Evolutionary conservation across 2,888 invertebrate species (phyloP), one percentile per base, ranked within the genome.

Genomic region (Stictocephala bisonia): DNA sequence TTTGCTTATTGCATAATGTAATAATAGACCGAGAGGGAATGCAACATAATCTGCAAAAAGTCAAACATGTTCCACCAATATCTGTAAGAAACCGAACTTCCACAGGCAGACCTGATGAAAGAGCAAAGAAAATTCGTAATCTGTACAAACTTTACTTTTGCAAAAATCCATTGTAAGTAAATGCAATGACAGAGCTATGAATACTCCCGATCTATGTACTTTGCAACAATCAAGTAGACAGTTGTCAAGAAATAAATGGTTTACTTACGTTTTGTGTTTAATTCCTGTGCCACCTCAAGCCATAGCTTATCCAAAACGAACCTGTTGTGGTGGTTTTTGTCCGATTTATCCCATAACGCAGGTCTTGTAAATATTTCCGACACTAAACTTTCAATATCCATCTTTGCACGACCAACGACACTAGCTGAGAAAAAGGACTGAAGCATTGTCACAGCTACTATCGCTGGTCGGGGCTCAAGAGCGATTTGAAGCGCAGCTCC

Each of bases 1-100:
- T 75, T 66, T 72, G 64, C 44, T 66, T 74, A 64, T 27, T 75
- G 56, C 75, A 73, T 26, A 75, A 75, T 56, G 51, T 68, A n/a
- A 73, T 75, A 24, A 75, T 69, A 20, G 73, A 75, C 27, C 27
- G 31, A 66, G 75, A 73, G 50, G 67, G 74, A 26, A n/a, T 40
- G 3, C 29, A 60, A 60, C 22, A 24, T 3, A 7, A 40, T 6
- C 31, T 60, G 20, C 9, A 15, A 35, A 24, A 40, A 35, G 40
- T 40, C 22, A 22, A 53, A 53, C 53, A 53, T 26, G 24, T 27
- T 53, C 53, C 24, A 53, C 53, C 53, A 44, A 44, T 44, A 44
- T 44, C 44, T 44, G 44, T 44, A 53, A 27, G 27, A 53, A 53
- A 53, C 53, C 24, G 53, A 53, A 27, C 53, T 53, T 53, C 53